Base-by-base conservation (phyloP, 2,888 invertebrate species). In the Deilephila porcellus region DNA sequence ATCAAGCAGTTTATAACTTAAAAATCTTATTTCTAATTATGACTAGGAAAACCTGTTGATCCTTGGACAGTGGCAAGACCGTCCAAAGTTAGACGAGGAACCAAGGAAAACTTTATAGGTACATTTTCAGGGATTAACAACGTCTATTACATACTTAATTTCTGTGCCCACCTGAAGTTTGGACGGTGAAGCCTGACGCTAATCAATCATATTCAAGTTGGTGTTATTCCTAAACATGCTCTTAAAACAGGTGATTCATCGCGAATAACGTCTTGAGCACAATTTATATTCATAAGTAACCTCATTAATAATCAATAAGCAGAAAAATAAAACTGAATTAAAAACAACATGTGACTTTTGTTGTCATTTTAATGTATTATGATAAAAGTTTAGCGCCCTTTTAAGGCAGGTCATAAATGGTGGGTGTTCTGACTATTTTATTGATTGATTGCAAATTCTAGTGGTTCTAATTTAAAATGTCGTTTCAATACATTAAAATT, bases 401-500 rank as follows among this genome's bases (percentile, higher is more conserved):
- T 45, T 11, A 14, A 11, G 11, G 45, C 3, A n/a, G n/a, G 5
- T 4, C 56, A 3, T 53, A 19, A 8, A 19, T 56, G 56, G 0
- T n/a, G n/a, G 17, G 53, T 56, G n/a, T 56, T 56, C n/a, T 3
- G 56, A n/a, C 6, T 6, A 5, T 56, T 11, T 45, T 45, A 45
- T 11, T 60, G 8, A 45, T 11, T 60, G 8, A 20, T 1, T 11
- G 4, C 14, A 29, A 60, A 60, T 5, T 60, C 11, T 17, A 29
- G 17, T 60, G 6, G 2, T 17, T 17, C 32, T 11, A 25, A 6
- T 17, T n/a, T 14, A 29, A 67, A 34, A 90, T 90, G 88, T 79
- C 88, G 19, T 76, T 84, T 62, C 77, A 82, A 25, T 85, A 86
- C 74, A 88, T 91, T 3, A 88, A 80, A 78, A 85, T 91, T 34